Conservation (phyloP, 2,888 invertebrate genomes). For the Agonopterix heracliana region DNA sequence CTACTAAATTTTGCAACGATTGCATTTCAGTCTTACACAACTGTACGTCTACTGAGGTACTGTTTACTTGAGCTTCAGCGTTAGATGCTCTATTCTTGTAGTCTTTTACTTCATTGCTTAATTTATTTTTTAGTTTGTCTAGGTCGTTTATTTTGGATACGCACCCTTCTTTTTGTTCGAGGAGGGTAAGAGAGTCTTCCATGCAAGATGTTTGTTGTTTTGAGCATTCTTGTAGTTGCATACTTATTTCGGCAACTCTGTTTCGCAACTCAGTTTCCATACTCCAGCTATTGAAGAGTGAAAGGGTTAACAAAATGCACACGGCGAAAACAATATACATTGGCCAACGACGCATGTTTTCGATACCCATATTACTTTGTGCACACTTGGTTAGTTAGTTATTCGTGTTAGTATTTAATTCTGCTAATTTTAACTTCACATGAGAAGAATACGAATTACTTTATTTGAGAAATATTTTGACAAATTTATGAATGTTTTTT, state of each 20-base stretch:
- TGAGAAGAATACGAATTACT: too few species aligned
- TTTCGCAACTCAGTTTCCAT: constrained; percentile 59
- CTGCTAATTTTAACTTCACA: too few species aligned
- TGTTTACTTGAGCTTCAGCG: constrained; percentile 54
- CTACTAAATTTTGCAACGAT: constrained; percentile 66
- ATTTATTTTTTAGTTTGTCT: constrained; percentile 47
- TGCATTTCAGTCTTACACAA: constrained; percentile 64
- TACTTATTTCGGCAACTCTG: constrained; percentile 46
- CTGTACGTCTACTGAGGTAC: constrained; percentile 54
- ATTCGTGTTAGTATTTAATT: too few species aligned
- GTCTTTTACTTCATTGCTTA: constrained; percentile 43
- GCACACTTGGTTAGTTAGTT: background rate
- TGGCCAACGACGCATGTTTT: constrained; percentile 73
- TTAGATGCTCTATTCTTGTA: constrained; percentile 44
- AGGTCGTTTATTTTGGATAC: constrained; percentile 51
- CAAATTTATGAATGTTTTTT: too few species aligned
- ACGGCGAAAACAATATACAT: constrained; percentile 64
- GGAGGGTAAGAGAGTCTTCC: constrained; percentile 57
- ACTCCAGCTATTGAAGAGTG: constrained; percentile 68
- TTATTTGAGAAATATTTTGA: too few species aligned
- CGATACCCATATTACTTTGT: constrained; percentile 56
- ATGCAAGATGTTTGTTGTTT: constrained; percentile 59
- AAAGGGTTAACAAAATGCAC: constrained; percentile 61
- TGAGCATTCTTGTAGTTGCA: constrained; percentile 61
- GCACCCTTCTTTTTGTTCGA: constrained; percentile 57